These are phyloP conservation scores for Metacarcinus magister DNA, from an alignment of 2,888 invertebrate species.

Conservation along the genomic window DNA sequence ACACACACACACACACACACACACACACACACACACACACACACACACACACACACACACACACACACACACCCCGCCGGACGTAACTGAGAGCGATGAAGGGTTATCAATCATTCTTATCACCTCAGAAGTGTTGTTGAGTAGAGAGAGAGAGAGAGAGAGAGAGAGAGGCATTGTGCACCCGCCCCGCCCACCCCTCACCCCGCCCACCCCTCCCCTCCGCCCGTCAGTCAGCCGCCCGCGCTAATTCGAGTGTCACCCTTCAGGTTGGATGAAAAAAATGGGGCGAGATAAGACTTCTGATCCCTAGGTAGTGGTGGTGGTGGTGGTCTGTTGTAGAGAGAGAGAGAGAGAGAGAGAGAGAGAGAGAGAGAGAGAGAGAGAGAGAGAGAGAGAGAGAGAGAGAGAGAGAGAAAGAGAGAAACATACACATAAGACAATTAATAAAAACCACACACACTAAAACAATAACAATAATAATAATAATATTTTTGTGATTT, in stretches of 20 bases:
- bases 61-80: background rate
- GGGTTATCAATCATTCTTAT: conserved; percentile 20
- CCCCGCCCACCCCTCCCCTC: background rate
- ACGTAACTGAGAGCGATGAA: background rate
- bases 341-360: conserved; percentile 55
- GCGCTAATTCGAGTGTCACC: background rate
- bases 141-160: background rate
- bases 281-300: background rate
- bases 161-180: background rate
- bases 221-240: background rate
- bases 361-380: conserved; percentile 53
- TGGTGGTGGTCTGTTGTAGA: background rate
- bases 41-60: background rate
- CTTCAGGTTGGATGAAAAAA: background rate
- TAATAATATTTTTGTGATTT: no score
- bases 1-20: no score
- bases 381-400: background rate
- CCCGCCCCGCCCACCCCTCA: background rate
- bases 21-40: conserved; percentile 15
- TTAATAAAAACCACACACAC: background rate
- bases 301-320: background rate
- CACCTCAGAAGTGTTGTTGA: background rate
- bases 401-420: background rate
- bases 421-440: background rate
- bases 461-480: background rate